Conservation (phyloP, 2,797 vertebrate species). For the Sandelia bainsii region DNA sequence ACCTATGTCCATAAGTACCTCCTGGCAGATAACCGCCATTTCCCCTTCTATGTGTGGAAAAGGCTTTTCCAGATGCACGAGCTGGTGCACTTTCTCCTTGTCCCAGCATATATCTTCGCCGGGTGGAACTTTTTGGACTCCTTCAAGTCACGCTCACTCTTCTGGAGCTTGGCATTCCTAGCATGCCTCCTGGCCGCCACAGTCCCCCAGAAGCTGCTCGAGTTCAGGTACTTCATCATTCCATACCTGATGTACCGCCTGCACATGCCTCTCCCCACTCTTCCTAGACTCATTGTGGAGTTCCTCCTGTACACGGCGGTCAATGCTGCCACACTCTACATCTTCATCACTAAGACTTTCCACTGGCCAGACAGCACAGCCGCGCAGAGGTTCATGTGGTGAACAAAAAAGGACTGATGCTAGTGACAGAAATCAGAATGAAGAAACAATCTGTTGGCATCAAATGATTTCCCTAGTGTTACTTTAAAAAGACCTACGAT, state of each 20-base stretch:
- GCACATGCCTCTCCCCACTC: constrained; percentile 89
- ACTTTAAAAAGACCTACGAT: neutral
- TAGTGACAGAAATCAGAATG: neutral
- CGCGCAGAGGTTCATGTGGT: constrained; percentile 98
- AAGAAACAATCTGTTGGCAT: neutral
- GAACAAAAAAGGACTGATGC: constrained; percentile 21
- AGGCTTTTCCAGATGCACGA: constrained; percentile 90
- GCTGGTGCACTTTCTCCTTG: constrained; percentile 87
- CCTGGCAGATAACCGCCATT: constrained; percentile 96
- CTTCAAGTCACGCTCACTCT: constrained; percentile 89
- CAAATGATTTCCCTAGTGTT: neutral
- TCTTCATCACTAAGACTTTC: constrained; percentile 93
- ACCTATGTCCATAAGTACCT: constrained; percentile 94
- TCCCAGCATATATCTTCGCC: constrained; percentile 92
- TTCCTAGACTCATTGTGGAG: constrained; percentile 87
- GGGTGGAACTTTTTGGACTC: constrained; percentile 92
- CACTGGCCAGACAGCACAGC: constrained; percentile 89
- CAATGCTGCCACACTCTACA: constrained; percentile 89
- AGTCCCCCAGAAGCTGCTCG: constrained; percentile 94
- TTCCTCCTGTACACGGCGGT: constrained; percentile 86
- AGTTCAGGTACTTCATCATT: constrained; percentile 97
- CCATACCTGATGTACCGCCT: constrained; percentile 95
- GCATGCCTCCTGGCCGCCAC: constrained; percentile 86
- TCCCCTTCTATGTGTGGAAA: constrained; percentile 95
- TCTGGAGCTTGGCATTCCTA: constrained; percentile 91